phyloP scores from a whole-genome alignment of 2,113 vertebrate genomes.

The Astatoreochromis straeleni region DNA sequence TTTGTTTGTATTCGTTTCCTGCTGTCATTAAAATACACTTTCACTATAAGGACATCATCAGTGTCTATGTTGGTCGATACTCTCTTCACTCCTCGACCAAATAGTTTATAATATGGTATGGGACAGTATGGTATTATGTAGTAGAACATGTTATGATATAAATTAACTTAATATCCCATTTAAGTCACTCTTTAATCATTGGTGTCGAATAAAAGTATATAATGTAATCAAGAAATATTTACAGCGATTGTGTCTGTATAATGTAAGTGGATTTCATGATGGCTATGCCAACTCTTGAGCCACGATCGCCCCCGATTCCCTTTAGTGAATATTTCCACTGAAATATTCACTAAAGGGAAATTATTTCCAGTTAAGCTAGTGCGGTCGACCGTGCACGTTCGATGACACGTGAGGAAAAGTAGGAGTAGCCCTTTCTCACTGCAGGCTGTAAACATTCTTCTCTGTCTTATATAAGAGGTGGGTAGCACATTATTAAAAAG shows the following conservation, averaged over 20 bases:
- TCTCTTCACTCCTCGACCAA: background rate
- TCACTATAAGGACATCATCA: background rate
- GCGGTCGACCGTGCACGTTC: accelerated
- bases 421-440: accelerated
- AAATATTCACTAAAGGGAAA: background rate
- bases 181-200: background rate
- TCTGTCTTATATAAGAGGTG: background rate
- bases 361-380: accelerated
- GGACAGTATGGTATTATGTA: background rate
- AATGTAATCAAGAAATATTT: background rate
- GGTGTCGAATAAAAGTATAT: background rate
- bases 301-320: too few species aligned
- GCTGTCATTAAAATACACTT: background rate
- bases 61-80: background rate
- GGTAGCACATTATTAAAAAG: background rate
- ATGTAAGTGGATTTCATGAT: too few species aligned
- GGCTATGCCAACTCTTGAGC: too few species aligned
- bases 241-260: accelerated
- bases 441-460: background rate
- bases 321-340: background rate
- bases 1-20: background rate
- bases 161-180: background rate
- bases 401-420: background rate
- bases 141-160: background rate
- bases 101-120: background rate